These are phyloP conservation scores for Uropsilus gracilis DNA, from an alignment of 2,113 vertebrate species.

Conservation along the genomic window DNA sequence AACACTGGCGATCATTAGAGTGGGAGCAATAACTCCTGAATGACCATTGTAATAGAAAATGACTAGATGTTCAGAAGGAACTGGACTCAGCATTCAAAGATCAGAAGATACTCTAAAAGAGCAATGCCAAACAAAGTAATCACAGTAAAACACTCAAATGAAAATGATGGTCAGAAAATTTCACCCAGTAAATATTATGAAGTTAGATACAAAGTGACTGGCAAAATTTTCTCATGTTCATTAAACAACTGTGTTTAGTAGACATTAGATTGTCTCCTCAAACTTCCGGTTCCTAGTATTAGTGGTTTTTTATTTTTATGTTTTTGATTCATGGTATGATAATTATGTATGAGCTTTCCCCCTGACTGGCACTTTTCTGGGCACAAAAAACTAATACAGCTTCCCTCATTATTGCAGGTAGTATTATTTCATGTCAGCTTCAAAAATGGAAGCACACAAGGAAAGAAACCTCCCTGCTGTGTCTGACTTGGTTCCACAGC, in stretches of 20 bases:
- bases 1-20: neutral
- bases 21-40: neutral
- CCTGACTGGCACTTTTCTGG: neutral
- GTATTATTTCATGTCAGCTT: neutral
- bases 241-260: neutral
- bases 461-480: slow-evolving; percentile 60
- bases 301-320: neutral
- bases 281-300: rapidly evolving
- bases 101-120: neutral
- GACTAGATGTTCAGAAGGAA: neutral
- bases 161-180: neutral
- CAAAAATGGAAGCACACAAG: slow-evolving; percentile 3
- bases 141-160: neutral
- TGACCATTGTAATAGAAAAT: neutral
- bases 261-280: neutral
- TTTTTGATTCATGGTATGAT: neutral
- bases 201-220: neutral
- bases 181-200: neutral
- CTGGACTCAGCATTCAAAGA: neutral
- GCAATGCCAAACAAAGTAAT: neutral
- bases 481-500: slow-evolving; percentile 37
- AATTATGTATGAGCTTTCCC: neutral
- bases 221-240: neutral
- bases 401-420: slow-evolving; percentile 47
- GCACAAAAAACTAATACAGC: neutral